These are phyloP conservation scores for Silurus meridionalis DNA, from an alignment of 2,113 vertebrate genomes.

Conservation along the genomic window DNA sequence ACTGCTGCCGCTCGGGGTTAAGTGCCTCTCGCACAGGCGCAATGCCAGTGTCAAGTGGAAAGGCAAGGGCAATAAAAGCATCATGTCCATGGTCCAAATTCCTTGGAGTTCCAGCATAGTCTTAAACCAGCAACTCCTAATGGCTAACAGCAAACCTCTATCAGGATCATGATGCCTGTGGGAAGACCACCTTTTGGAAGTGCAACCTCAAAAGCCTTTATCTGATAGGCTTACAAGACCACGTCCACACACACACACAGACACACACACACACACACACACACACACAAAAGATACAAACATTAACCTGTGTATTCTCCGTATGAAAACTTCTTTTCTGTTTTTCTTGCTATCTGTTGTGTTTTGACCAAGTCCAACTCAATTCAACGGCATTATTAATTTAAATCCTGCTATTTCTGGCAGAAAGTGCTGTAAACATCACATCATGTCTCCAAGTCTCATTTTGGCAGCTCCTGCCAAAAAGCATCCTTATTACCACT, in stretches of 20 bases:
- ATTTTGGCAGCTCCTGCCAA: not conserved
- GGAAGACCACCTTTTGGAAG: slow-evolving; percentile 15
- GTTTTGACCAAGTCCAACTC: not conserved
- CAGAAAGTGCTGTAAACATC: slow-evolving; percentile 22
- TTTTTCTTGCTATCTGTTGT: not conserved
- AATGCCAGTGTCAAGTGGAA: slow-evolving; percentile 15
- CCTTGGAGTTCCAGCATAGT: not conserved
- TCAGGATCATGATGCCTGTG: slow-evolving; percentile 19
- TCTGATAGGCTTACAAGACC: slow-evolving; percentile 5
- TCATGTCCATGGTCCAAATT: slow-evolving; percentile 22
- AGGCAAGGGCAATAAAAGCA: slow-evolving; percentile 23
- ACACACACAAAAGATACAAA: not conserved
- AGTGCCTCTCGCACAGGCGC: slow-evolving; percentile 17
- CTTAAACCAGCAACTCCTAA: slow-evolving; percentile 3
- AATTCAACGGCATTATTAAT: not conserved
- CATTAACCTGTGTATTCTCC: not conserved
- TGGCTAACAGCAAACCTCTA: not conserved
- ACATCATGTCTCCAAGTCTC: not conserved
- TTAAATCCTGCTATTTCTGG: slow-evolving; percentile 18
- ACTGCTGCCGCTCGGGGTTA: slow-evolving; percentile 1
- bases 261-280: not conserved
- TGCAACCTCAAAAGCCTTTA: not conserved
- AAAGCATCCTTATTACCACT: slow-evolving; percentile 24
- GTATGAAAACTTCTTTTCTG: not conserved
- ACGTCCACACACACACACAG: not conserved